Evolutionary conservation across 2,888 invertebrate genomes (phyloP).

Genomic region (Spatulosminthurus flaviceps): DNA sequence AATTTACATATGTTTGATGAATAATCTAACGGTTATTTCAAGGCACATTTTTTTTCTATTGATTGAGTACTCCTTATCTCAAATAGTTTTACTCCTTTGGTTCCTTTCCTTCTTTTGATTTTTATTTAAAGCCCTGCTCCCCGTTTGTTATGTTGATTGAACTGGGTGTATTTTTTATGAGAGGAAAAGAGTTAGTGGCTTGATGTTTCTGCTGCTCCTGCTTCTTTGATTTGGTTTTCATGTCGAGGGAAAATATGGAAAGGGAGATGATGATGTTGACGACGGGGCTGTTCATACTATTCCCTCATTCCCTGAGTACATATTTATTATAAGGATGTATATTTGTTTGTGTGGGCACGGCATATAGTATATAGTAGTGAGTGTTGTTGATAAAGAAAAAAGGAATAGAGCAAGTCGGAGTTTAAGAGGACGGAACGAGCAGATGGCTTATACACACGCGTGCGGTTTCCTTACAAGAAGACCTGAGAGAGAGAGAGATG

Average conservation of each 20-base stretch:
- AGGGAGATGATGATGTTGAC: constrained; percentile 16
- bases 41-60: too few relatives aligned
- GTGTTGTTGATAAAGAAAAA: neutral
- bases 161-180: neutral
- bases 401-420: constrained; percentile 11
- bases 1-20: too few relatives aligned
- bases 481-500: constrained; percentile 43
- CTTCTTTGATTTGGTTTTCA: constrained; percentile 1
- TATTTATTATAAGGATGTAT: neutral
- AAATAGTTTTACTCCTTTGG: neutral
- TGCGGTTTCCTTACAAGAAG: constrained; percentile 44
- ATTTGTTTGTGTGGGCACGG: neutral
- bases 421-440: constrained; percentile 27
- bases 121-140: neutral
- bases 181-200: neutral
- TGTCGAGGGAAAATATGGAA: constrained; percentile 6
- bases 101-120: neutral
- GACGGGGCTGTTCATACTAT: neutral
- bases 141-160: constrained; percentile 6
- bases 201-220: neutral
- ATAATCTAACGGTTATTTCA: too few relatives aligned
- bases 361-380: too few relatives aligned
- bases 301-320: neutral
- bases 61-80: too few relatives aligned
- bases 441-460: constrained; percentile 48